A percentile compares a stretch with the other conserved stretches of the same genome.
Conservation (phyloP, 2,797 vertebrate species). For the Cossypha dichroa region DNA sequence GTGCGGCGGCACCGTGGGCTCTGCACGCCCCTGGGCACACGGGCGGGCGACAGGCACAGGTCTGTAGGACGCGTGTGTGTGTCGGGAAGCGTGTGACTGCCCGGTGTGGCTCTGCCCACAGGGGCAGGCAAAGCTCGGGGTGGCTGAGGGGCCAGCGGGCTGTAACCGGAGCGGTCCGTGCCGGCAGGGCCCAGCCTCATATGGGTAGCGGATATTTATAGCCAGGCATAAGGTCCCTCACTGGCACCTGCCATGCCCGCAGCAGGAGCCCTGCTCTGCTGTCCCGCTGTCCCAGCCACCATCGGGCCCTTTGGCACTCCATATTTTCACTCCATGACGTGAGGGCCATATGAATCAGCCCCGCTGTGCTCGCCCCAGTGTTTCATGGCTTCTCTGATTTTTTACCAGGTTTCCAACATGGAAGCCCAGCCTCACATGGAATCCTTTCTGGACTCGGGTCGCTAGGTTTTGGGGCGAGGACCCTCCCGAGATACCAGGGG, state of each 20-base stretch:
- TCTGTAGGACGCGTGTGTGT: neutral
- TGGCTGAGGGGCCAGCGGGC: too few species aligned
- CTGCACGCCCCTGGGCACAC: neutral
- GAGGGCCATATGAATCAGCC: neutral
- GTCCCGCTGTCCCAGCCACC: neutral
- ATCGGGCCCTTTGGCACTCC: too few species aligned
- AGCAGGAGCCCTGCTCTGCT: neutral
- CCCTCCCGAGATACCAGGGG: accelerated
- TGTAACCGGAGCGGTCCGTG: neutral
- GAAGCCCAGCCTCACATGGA: neutral
- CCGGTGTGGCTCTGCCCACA: neutral
- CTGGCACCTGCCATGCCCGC: neutral
- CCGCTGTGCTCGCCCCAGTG: accelerated
- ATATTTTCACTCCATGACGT: neutral
- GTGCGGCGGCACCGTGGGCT: accelerated
- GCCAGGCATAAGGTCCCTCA: neutral
- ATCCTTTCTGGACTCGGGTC: neutral
- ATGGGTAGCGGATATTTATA: neutral
- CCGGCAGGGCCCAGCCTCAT: neutral
- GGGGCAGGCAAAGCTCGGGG: neutral
- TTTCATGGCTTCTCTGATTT: neutral
- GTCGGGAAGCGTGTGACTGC: neutral
- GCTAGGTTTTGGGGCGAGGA: neutral
- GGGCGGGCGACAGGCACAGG: neutral
- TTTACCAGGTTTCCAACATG: neutral